A percentile compares a stretch with the other conserved stretches of the same genome.
These are phyloP conservation scores for Euleptes europaea DNA, from an alignment of 2,113 vertebrate species.

Conservation along the genomic window DNA sequence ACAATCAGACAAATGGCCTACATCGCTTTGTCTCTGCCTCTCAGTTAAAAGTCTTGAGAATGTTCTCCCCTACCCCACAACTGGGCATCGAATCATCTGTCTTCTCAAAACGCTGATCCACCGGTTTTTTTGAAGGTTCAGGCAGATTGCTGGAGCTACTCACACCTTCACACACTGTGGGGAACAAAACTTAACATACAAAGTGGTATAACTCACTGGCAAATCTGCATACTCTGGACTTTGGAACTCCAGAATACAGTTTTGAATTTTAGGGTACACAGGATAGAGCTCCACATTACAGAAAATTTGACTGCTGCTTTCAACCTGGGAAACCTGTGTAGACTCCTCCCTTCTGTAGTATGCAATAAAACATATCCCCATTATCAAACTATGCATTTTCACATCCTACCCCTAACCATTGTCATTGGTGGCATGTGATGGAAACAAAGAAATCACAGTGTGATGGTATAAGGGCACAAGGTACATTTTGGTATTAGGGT, in stretches of 20 bases:
- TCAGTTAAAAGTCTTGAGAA: background rate
- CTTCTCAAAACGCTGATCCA: too few relatives aligned
- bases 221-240: background rate
- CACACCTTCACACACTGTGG: too few relatives aligned
- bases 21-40: background rate
- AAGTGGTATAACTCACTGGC: background rate
- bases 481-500: background rate
- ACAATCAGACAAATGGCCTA: background rate
- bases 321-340: too few relatives aligned
- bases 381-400: background rate
- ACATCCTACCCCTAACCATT: background rate
- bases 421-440: too few relatives aligned
- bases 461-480: too few relatives aligned
- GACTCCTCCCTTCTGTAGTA: background rate
- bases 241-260: background rate
- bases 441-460: too few relatives aligned
- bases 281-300: too few relatives aligned
- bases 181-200: too few relatives aligned
- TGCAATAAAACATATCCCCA: background rate
- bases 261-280: background rate
- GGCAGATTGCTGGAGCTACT: too few relatives aligned
- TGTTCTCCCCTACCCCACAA: background rate
- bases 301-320: too few relatives aligned
- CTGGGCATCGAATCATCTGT: too few relatives aligned
- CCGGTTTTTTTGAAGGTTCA: too few relatives aligned